Base-by-base conservation (phyloP, 2,113 vertebrate genomes). In the Heteronetta atricapilla region DNA sequence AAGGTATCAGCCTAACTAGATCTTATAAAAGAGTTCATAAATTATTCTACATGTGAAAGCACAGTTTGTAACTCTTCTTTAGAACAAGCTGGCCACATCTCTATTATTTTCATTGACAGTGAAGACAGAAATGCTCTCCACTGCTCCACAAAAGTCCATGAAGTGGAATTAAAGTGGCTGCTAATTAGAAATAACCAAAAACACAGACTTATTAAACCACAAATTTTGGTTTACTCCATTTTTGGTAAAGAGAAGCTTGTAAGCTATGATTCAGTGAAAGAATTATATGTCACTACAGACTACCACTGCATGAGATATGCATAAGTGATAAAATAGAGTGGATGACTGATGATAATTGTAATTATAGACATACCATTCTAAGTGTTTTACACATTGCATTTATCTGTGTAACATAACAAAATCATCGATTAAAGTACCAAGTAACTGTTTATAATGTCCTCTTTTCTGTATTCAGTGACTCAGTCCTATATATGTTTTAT, bases 251-350 rank as follows among this genome's bases (percentile, higher is more conserved):
- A 17, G 53, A 64, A 82, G 5, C 3, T 64, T 46, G 2, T 33
- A 48, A 7, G 46, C n/a, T 68, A 6, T 0, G 0, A 46, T 55
- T 38, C 25, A 56, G 10, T 3, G 8, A 46, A 34, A 1, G 2
- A 34, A 6, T 23, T 46, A 8, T 11, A 29, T 0, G 0, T 42
- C 79, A 48, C 23, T 14, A 56, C 29, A 64, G 33, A 34, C 5
- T 42, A 23, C n/a, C 4, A 11, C 16, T 23, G 14, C 2, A 13
- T 12, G 17, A 78, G 74, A 81, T 63, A 78, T 13, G 63, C 4
- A 3, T 50, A n/a, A n/a, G 21, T 22, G 38, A 75, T 36, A 8
- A 78, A 81, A 70, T 6, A 78, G 6, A 68, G 18, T 7, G 40
- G 36, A 22, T 67, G 8, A 56, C 8, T 74, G 36, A 36, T 46